These are phyloP conservation scores for Heliconius sara DNA, from an alignment of 2,888 invertebrate genomes.

Conservation along the genomic window DNA sequence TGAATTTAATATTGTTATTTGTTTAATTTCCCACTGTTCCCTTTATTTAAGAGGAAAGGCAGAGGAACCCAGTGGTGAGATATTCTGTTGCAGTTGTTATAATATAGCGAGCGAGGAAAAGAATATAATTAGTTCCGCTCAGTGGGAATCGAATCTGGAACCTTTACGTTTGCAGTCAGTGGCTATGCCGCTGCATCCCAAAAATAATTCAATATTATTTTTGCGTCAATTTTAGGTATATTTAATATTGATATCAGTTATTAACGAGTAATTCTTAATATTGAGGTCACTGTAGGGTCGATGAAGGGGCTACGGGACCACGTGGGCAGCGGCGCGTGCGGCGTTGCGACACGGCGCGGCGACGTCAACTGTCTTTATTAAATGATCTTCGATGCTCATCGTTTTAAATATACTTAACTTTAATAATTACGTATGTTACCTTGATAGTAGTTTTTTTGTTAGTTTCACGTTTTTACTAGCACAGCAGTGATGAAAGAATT, in stretches of 20 bases:
- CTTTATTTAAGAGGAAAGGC: not conserved
- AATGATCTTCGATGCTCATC: no score
- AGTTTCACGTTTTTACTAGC: not conserved
- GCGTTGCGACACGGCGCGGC: no score
- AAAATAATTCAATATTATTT: not conserved
- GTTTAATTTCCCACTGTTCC: not conserved
- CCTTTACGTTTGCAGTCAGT: no score
- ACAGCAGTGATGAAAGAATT: not conserved
- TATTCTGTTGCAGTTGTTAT: no score
- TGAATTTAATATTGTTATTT: not conserved
- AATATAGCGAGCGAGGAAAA: no score
- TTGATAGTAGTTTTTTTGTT: no score
- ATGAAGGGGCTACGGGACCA: slow-evolving; percentile 60
- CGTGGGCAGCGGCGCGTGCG: slow-evolving; percentile 74
- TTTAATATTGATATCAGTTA: not conserved
- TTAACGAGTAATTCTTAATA: not conserved
- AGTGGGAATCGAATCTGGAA: no score
- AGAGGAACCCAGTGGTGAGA: no score
- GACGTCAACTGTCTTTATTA: no score
- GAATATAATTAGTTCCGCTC: no score
- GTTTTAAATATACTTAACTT: not conserved
- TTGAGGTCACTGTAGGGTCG: slow-evolving; percentile 46
- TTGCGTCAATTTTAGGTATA: not conserved
- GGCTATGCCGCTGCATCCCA: no score
- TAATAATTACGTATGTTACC: no score